A percentile compares a stretch with the other conserved stretches of the same genome.
These are phyloP conservation scores for Neopelma chrysocephalum DNA, from an alignment of 2,797 vertebrate species.

Conservation along the genomic window DNA sequence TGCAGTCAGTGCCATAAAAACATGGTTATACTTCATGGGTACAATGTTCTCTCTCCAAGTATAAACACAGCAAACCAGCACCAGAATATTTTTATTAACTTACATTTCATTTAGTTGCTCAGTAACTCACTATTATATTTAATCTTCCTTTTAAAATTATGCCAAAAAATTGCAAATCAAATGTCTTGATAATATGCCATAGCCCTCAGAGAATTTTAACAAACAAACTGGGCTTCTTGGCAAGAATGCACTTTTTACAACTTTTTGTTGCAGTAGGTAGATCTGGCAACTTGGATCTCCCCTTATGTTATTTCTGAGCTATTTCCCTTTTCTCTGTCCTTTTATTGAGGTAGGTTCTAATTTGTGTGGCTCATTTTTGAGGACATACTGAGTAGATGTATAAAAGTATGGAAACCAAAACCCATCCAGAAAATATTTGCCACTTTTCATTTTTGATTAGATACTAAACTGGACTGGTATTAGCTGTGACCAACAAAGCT, in stretches of 20 bases:
- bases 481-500: not conserved
- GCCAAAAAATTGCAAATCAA: not conserved
- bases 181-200: not conserved
- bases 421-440: not conserved
- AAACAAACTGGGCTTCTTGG: not conserved
- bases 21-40: not conserved
- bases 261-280: not conserved
- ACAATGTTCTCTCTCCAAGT: not conserved
- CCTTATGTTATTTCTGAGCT: not conserved
- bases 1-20: not conserved
- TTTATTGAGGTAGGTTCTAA: not conserved
- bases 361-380: not conserved
- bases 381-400: not conserved
- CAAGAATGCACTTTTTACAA: not conserved
- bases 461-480: not conserved
- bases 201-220: not conserved
- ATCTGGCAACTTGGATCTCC: not conserved
- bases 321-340: not conserved
- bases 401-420: not conserved
- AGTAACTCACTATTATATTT: not conserved
- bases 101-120: not conserved
- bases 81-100: not conserved
- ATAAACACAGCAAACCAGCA: not conserved
- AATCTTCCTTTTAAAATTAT: not conserved
- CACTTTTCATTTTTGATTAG: not conserved